Percentiles rank a stretch among this genome's conserved stretches.
Evolutionary conservation across 2,888 invertebrate genomes (phyloP).

Genomic region (Lasioglossum calceatum): DNA sequence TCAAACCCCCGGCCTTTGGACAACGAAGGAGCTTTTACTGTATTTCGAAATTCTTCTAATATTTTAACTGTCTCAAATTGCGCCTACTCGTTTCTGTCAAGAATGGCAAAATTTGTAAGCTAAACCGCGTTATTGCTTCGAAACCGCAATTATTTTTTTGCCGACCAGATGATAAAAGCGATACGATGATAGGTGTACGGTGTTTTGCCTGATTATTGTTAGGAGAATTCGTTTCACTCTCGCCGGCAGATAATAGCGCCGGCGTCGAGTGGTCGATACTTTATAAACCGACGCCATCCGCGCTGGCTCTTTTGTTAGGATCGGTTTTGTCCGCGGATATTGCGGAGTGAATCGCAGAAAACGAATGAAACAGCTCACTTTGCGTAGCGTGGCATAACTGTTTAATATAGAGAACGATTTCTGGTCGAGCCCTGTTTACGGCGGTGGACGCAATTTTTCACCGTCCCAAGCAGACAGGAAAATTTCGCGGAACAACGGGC

Average conservation of each 20-base stretch:
- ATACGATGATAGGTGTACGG: neutral
- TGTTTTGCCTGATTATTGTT: conserved; percentile 8
- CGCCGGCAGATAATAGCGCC: neutral
- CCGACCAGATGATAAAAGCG: too few relatives aligned
- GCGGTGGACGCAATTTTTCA: conserved; percentile 28
- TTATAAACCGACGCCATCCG: conserved; percentile 32
- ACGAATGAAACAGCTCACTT: conserved; percentile 16
- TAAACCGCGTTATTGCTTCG: too few relatives aligned
- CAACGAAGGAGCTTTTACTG: too few relatives aligned
- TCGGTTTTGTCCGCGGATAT: neutral
- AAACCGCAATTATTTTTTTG: neutral
- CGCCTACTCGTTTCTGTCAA: neutral
- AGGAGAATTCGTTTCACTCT: conserved; percentile 30
- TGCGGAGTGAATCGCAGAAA: conserved; percentile 17
- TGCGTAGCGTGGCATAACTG: neutral
- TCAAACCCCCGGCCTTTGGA: too few relatives aligned
- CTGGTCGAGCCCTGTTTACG: neutral
- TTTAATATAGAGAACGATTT: neutral
- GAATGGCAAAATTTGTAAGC: neutral
- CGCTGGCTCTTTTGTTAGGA: conserved; percentile 9
- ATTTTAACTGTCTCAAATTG: neutral
- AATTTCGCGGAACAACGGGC: neutral
- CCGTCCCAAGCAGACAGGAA: neutral
- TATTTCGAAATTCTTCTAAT: neutral
- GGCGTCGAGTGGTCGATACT: conserved; percentile 35